Evolutionary conservation across 2,797 vertebrate species (phyloP), one percentile per base, ranked within the genome.

Genomic region (Macropodus opercularis): DNA sequence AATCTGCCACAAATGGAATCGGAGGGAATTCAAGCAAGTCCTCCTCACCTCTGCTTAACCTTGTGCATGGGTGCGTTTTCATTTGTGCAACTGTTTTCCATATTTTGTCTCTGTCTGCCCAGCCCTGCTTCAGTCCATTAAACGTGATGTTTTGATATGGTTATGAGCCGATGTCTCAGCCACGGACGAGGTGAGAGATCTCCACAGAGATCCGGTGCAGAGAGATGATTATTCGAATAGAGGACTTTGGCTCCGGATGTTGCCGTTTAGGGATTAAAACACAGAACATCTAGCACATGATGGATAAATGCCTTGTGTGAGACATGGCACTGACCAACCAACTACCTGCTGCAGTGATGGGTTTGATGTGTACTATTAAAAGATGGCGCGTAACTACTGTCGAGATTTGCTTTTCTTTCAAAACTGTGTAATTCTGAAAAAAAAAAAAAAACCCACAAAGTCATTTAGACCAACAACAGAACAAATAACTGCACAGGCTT

Each of bases 41-140:
- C 13, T 68, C 69, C 69, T 87, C 75, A 86, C 85, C 85, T 83
- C 75, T 77, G 50, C 64, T 80, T 83, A 69, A 85, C 85, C 79
- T 84, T 84, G 63, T 50, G 49, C 27, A 29, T 43, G 46, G 31
- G 32, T 61, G 27, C 59, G 48, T 60, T 44, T 27, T 49, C 35
- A 46, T 61, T 23, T 34, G 56, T 47, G 40, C 36, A 56, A 13
- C 49, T 52, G 0, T 59, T 79, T 57, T 65, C 41, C 50, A 48
- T 47, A 22, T 48, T n/a, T 39, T 8, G n/a, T 7, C 7, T 51
- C 46, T 54, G 44, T 47, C n/a, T 60, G 21, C 57, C 46, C 44
- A 18, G 53, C 63, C 66, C 72, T 41, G 57, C 47, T 21, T 64
- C 75, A 48, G 49, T 61, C 62, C 64, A 51, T 85, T 72, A 65